Conservation (phyloP, 2,888 invertebrate species). For the Iphiclides podalirius region DNA sequence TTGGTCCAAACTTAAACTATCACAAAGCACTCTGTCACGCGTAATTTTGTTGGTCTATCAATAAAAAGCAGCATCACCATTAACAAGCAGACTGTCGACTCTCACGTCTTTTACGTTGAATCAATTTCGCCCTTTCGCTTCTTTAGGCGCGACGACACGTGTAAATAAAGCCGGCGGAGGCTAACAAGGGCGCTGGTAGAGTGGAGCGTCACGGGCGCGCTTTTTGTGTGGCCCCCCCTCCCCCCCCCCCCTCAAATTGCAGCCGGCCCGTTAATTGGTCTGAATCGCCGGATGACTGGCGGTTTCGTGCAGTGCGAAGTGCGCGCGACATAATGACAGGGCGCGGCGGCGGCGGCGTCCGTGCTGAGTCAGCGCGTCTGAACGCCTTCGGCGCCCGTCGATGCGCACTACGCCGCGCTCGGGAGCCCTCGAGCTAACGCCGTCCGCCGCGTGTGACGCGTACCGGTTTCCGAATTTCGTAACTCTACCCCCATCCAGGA, state of each 20-base stretch:
- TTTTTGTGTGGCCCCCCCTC: constrained; percentile 42
- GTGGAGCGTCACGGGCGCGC: constrained; percentile 57
- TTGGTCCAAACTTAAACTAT: neutral
- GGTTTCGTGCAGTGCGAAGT: constrained; percentile 65
- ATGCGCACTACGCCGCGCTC: no score
- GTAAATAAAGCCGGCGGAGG: constrained; percentile 29
- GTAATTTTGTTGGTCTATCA: no score
- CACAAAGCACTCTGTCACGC: neutral
- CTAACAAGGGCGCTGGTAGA: constrained; percentile 59
- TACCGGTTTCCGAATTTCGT: neutral
- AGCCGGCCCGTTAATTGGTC: constrained; percentile 68
- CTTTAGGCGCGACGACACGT: neutral
- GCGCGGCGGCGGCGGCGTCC: constrained; percentile 56
- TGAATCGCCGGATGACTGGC: constrained; percentile 65
- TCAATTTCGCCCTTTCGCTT: neutral
- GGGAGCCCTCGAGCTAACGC: neutral
- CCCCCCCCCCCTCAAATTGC: constrained; percentile 52
- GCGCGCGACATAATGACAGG: constrained; percentile 66
- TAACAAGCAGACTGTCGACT: neutral
- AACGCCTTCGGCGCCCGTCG: constrained; percentile 61
- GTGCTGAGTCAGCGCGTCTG: constrained; percentile 73
- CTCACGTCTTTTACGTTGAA: neutral
- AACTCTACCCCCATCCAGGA: no score
- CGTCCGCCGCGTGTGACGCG: neutral
- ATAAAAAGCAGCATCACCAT: no score